phyloP scores from a whole-genome alignment of 2,888 invertebrate species.

The Parnassius glacialis region DNA sequence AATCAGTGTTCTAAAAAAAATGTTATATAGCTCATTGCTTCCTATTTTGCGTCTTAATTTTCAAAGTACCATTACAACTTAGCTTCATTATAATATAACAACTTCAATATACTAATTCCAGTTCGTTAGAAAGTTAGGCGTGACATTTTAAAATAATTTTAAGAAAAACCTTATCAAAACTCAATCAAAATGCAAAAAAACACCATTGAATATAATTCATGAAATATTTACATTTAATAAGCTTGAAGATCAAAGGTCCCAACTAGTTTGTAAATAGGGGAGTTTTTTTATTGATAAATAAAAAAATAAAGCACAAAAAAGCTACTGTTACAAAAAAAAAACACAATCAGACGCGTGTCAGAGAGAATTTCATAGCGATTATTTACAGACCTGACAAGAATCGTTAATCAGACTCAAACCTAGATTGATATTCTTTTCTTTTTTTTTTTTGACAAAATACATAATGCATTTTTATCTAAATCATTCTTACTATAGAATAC shows the following conservation, averaged over 20 bases:
- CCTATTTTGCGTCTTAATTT: too few relatives aligned
- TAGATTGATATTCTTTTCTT: too few relatives aligned
- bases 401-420: constrained; percentile 31
- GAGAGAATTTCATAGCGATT: constrained; percentile 41
- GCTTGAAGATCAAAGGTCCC: constrained; percentile 78
- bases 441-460: too few relatives aligned
- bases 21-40: too few relatives aligned
- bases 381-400: constrained; percentile 7
- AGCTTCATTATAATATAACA: too few relatives aligned
- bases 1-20: constrained; percentile 15
- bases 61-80: too few relatives aligned
- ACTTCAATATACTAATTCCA: too few relatives aligned
- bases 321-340: constrained; percentile 46
- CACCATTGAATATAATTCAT: constrained; percentile 53
- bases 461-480: too few relatives aligned
- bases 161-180: too few relatives aligned
- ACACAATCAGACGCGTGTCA: constrained; percentile 55
- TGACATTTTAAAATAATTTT: too few relatives aligned
- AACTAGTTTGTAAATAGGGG: constrained; percentile 75
- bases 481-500: too few relatives aligned
- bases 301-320: constrained; percentile 41
- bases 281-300: constrained; percentile 53
- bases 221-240: constrained; percentile 81
- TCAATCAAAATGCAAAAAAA: constrained; percentile 34
- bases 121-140: too few relatives aligned